Evolutionary conservation across 1,140 invertebrate species (phyloP).

Genomic region (Drosophila parabipectinata): DNA sequence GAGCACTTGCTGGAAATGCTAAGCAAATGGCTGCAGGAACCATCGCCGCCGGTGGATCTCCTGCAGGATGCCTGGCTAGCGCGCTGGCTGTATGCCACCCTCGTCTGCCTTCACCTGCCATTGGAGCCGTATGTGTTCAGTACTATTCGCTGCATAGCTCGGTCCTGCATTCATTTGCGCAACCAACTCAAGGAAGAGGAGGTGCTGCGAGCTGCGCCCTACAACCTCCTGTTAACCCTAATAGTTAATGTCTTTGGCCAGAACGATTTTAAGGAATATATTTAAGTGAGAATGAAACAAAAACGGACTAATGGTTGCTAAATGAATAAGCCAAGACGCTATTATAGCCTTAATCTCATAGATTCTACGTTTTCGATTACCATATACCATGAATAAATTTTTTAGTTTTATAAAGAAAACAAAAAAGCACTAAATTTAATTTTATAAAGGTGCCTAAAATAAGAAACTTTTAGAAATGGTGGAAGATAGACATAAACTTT

Average conservation of each 20-base stretch:
- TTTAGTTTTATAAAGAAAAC: too few species aligned
- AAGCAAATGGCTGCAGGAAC: conserved; percentile 67
- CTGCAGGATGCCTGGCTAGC: conserved; percentile 67
- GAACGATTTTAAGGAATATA: conserved; percentile 62
- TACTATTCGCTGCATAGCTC: conserved; percentile 68
- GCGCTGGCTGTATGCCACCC: conserved; percentile 71
- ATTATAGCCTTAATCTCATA: too few species aligned
- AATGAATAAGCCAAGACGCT: neutral
- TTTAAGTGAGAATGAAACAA: conserved; percentile 18
- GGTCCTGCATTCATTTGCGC: conserved; percentile 61
- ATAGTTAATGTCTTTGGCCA: conserved; percentile 70
- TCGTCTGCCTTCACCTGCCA: conserved; percentile 74
- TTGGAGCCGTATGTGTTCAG: conserved; percentile 77
- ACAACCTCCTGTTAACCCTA: conserved; percentile 72
- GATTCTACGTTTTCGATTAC: too few species aligned
- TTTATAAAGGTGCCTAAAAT: too few species aligned
- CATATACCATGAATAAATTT: too few species aligned
- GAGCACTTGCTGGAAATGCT: conserved; percentile 70
- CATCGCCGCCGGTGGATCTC: conserved; percentile 46
- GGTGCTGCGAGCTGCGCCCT: conserved; percentile 64
- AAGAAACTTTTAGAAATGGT: too few species aligned
- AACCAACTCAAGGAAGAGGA: conserved; percentile 50
- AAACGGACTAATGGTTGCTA: neutral
- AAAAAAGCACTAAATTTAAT: too few species aligned
- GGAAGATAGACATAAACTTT: too few species aligned